Evolutionary conservation across 2,797 vertebrate species (phyloP).

Genomic region (Myiotriccus ornatus): DNA sequence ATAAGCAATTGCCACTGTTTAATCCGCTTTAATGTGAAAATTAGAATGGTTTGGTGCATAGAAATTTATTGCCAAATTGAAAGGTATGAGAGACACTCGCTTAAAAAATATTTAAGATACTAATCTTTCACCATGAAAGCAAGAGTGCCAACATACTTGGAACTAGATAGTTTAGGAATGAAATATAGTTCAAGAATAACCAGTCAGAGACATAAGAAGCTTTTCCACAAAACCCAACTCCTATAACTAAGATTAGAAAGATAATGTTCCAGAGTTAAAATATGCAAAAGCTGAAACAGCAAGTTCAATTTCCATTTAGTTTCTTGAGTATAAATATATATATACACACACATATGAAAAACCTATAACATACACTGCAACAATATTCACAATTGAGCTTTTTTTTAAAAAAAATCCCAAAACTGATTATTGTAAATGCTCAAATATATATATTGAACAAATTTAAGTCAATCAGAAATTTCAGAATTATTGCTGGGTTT

Average conservation of each 20-base stretch:
- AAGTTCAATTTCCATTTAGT: background rate
- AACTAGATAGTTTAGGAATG: fast-evolving
- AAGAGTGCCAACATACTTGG: background rate
- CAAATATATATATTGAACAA: background rate
- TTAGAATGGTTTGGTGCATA: background rate
- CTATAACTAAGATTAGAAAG: background rate
- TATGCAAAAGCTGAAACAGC: fast-evolving
- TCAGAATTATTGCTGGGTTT: background rate
- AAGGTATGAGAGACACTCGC: background rate
- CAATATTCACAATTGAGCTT: background rate
- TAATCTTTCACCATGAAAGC: background rate
- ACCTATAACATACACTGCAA: background rate
- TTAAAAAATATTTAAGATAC: background rate
- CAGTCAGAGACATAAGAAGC: background rate
- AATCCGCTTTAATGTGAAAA: background rate
- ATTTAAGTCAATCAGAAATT: background rate
- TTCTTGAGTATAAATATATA: background rate
- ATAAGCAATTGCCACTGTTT: background rate
- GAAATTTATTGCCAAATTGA: background rate
- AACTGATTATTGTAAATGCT: background rate
- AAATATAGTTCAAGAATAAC: background rate
- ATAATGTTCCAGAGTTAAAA: background rate
- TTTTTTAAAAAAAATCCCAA: too few relatives aligned
- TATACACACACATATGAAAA: background rate
- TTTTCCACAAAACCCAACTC: background rate